Percentiles rank a stretch among this genome's conserved stretches.
Evolutionary conservation across 2,888 invertebrate genomes (phyloP).

Genomic region (Caenorhabditis sp.): DNA sequence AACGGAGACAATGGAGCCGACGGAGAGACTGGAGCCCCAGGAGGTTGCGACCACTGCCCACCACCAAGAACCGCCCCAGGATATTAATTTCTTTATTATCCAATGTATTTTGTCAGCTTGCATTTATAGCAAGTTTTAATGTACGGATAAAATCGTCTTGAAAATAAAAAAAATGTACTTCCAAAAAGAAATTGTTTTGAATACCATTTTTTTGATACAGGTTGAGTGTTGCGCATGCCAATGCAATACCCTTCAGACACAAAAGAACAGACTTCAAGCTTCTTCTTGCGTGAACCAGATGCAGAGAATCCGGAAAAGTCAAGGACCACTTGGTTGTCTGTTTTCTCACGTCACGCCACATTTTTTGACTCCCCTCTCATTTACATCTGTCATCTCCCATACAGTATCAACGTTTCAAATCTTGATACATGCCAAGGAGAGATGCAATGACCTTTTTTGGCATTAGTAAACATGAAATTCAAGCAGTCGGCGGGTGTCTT

Average conservation of each 20-base stretch:
- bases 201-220: not conserved
- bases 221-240: not conserved
- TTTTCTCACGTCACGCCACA: constrained; percentile 46
- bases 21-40: constrained; percentile 74
- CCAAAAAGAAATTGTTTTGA: not conserved
- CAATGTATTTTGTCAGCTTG: constrained; percentile 57
- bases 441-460: constrained; percentile 46
- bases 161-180: constrained; percentile 49
- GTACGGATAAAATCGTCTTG: constrained; percentile 59
- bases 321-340: constrained; percentile 13
- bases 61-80: constrained; percentile 79
- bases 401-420: constrained; percentile 35
- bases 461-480: constrained; percentile 34
- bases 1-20: constrained; percentile 72
- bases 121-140: constrained; percentile 47
- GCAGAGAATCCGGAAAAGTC: constrained; percentile 7
- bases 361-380: constrained; percentile 23
- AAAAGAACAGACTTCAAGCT: not conserved
- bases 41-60: constrained; percentile 79
- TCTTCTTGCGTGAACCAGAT: not conserved
- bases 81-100: constrained; percentile 71
- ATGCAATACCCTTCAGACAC: not conserved
- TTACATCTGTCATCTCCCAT: not conserved
- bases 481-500: constrained; percentile 19
- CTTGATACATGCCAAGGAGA: constrained; percentile 54